Percentiles rank a stretch among this genome's conserved stretches.
phyloP scores from a whole-genome alignment of 1,140 invertebrate species.

The Caerostris darwini region DNA sequence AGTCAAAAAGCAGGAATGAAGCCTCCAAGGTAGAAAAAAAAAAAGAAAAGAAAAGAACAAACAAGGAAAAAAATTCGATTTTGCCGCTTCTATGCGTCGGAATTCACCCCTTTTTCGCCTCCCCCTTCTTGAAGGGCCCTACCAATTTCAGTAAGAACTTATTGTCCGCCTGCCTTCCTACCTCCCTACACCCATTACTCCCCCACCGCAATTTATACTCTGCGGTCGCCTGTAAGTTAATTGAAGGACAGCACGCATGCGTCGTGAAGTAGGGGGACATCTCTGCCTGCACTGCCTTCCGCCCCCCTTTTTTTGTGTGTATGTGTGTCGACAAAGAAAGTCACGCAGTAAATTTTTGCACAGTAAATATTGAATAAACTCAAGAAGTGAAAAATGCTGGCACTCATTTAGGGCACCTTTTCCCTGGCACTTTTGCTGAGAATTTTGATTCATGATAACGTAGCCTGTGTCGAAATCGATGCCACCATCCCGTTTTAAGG shows the following conservation, averaged over 20 bases:
- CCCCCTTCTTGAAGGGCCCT: neutral
- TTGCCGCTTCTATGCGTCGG: constrained; percentile 14
- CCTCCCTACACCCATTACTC: neutral
- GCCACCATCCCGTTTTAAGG: neutral
- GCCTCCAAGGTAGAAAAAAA: neutral
- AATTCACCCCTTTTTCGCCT: neutral
- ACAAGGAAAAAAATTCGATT: neutral
- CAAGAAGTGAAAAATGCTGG: constrained; percentile 10
- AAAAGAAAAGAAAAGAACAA: neutral
- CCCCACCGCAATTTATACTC: constrained; percentile 49
- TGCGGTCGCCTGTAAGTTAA: constrained; percentile 49
- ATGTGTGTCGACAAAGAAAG: neutral
- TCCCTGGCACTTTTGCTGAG: neutral
- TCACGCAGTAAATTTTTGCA: constrained; percentile 38
- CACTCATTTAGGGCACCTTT: neutral
- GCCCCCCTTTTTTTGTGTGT: neutral
- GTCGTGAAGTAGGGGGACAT: neutral
- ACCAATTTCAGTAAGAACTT: constrained; percentile 50
- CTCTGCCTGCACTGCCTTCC: neutral
- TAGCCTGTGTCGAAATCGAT: neutral
- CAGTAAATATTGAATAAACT: constrained; percentile 55
- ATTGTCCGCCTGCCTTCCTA: constrained; percentile 38
- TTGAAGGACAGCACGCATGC: constrained; percentile 48
- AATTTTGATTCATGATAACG: neutral
- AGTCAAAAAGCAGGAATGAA: neutral